A percentile compares a stretch with the other conserved stretches of the same genome.
Evolutionary conservation across 92 coral and sea anemone genomes (phyloP).

Genomic region (Parazoanthus darwini): DNA sequence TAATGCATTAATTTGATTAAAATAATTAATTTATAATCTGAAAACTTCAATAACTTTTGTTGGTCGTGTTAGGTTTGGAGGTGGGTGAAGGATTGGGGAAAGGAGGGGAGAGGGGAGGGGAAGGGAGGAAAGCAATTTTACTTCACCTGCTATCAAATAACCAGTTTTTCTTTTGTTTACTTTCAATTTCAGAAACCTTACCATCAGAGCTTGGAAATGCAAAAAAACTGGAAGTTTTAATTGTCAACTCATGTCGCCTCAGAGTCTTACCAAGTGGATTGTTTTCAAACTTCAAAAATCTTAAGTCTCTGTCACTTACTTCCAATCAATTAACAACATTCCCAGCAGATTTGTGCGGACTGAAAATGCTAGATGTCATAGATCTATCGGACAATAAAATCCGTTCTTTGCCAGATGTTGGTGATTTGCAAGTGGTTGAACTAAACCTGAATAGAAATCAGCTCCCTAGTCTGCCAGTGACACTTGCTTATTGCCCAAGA

Average conservation of each 20-base stretch:
- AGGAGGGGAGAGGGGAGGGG: too few species aligned
- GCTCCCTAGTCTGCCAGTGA: constrained; percentile 65
- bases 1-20: too few species aligned
- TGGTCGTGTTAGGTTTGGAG: too few species aligned
- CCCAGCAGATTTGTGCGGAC: constrained; percentile 73
- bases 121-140: too few species aligned
- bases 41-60: too few species aligned
- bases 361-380: constrained; percentile 78
- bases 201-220: constrained; percentile 76
- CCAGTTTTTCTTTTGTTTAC: neutral
- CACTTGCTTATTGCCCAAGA: constrained; percentile 73
- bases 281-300: constrained; percentile 65
- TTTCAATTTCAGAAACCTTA: constrained; percentile 54
- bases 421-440: constrained; percentile 84
- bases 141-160: neutral
- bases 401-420: constrained; percentile 72
- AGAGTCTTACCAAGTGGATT: constrained; percentile 68
- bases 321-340: constrained; percentile 80
- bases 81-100: too few species aligned
- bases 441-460: constrained; percentile 84
- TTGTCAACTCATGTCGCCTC: constrained; percentile 61
- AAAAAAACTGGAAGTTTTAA: constrained; percentile 81
- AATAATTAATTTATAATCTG: too few species aligned
- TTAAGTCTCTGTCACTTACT: constrained; percentile 76
- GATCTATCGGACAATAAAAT: constrained; percentile 88